Evolutionary conservation across 2,113 vertebrate species (phyloP), one percentile per base, ranked within the genome.

Genomic region (Monarcha castaneiventris): DNA sequence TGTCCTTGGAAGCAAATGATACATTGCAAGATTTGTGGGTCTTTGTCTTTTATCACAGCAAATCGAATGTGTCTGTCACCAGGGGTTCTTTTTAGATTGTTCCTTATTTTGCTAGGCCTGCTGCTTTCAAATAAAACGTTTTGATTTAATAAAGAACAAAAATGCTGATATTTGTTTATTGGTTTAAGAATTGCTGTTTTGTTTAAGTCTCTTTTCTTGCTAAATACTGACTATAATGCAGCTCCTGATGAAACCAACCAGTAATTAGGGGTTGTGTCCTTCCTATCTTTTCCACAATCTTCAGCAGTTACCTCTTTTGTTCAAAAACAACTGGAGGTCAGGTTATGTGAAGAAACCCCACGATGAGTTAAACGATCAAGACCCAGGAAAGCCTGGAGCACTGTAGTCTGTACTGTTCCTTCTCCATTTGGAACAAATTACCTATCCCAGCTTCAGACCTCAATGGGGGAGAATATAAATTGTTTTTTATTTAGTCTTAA

Each of bases 1-100:
- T 93, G 84, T 96, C 78, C 81, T 94, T 64, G 71, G 76, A 94
- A 94, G 92, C 87, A 97, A 97, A 97, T 97, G 94, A 96, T 39
- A 97, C 0, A 67, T 49, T 90, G 44, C 67, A 82, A 56, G 84
- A 61, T 73, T 8, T 59, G 63, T 3, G 22, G 77, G 73, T 96
- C 90, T 89, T 94, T 87, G 75, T 97, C 76, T 96, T 97, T 94
- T 93, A 96, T 96, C 78, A 88, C 85, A 94, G 59, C n/a, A 95
- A 93, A 89, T 82, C 3, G 16, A 95, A 46, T n/a, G 46, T 43
- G 35, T 52, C 5, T 75, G 37, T 15, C 48, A 64, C 41, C 33
- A 33, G 54, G 37, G 30, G 19, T 19, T 66, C 80, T 74, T 86
- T 64, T 72, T 41, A 80, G 39, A 46, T 55, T 83, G 49, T 48